Evolutionary conservation across 2,797 vertebrate genomes (phyloP).

Genomic region (Varecia variegata): DNA sequence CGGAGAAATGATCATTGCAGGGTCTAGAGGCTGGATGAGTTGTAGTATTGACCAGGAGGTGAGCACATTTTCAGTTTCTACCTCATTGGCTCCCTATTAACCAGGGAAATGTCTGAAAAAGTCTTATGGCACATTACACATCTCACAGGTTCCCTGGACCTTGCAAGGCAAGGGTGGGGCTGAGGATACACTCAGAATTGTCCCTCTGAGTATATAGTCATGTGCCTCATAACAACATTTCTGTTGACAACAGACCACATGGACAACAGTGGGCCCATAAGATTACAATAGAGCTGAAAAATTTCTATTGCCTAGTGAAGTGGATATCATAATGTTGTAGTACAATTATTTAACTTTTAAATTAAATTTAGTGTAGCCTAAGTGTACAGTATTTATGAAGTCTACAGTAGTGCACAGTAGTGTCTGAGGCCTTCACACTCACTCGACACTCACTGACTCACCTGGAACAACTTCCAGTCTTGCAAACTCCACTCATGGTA

Average conservation of each 20-base stretch:
- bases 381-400: neutral
- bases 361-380: neutral
- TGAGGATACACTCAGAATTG: neutral
- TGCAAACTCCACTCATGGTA: neutral
- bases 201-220: neutral
- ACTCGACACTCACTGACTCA: neutral
- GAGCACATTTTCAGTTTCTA: neutral
- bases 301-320: neutral
- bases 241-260: neutral
- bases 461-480: neutral
- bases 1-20: neutral
- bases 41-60: accelerated
- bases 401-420: neutral
- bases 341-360: neutral
- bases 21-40: neutral
- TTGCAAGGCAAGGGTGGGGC: neutral
- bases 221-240: no score
- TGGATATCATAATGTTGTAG: neutral
- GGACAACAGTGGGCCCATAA: neutral
- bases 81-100: neutral
- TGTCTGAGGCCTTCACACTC: no score
- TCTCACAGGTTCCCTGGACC: neutral
- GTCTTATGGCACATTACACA: neutral
- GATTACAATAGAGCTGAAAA: neutral
- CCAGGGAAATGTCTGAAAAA: neutral